These are phyloP conservation scores for Drosophila kuntzei DNA, from an alignment of 2,888 invertebrate genomes.

Conservation along the genomic window DNA sequence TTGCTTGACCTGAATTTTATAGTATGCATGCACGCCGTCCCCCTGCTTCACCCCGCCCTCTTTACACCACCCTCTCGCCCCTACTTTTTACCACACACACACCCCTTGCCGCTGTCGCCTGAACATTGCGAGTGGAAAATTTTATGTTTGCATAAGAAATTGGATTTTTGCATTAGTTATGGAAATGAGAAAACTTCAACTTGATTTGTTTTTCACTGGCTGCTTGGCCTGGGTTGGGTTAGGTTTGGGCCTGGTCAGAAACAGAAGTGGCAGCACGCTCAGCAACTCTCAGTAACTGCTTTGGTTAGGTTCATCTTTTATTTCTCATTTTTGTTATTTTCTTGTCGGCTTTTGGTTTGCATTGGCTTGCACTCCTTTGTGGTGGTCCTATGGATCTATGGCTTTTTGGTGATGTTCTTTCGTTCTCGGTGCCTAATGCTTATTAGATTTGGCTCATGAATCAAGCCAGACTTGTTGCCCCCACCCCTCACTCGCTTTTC, in stretches of 20 bases:
- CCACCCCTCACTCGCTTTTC: not conserved
- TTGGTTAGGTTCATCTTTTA: constrained; percentile 44
- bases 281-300: constrained; percentile 71
- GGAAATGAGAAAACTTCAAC: constrained; percentile 83
- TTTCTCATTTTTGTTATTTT: constrained; percentile 1
- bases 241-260: constrained; percentile 59
- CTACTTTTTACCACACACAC: constrained; percentile 16
- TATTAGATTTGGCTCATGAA: constrained; percentile 79
- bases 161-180: constrained; percentile 85
- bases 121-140: constrained; percentile 79
- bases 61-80: not conserved
- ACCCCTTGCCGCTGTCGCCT: constrained; percentile 59
- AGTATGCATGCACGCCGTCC: constrained; percentile 73
- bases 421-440: constrained; percentile 67
- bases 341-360: constrained; percentile 52
- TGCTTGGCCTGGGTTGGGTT: constrained; percentile 26
- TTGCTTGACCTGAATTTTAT: constrained; percentile 84
- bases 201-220: constrained; percentile 79
- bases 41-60: constrained; percentile 1
- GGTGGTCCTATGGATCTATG: constrained; percentile 43
- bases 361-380: constrained; percentile 63
- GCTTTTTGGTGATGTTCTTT: constrained; percentile 51
- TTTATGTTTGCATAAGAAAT: constrained; percentile 85
- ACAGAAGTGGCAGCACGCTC: constrained; percentile 54
- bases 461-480: constrained; percentile 52